These are phyloP conservation scores for Pachycephala philippinensis DNA, from an alignment of 2,113 vertebrate genomes.

Conservation along the genomic window DNA sequence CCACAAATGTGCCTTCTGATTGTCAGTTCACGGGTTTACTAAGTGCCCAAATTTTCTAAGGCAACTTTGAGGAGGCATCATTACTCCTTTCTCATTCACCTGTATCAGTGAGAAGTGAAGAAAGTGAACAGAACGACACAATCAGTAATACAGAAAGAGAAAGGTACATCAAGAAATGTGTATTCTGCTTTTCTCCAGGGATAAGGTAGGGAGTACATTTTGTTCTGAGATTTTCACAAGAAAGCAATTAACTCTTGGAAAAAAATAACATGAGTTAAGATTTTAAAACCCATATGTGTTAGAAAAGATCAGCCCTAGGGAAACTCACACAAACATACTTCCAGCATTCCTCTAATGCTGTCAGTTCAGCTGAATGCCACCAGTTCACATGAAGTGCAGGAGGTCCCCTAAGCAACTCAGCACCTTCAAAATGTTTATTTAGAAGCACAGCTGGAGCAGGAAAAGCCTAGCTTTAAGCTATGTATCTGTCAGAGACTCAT, in stretches of 20 bases:
- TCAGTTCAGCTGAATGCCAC: not conserved
- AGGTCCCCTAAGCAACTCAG: not conserved
- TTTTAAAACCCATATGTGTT: not conserved
- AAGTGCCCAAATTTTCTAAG: not conserved
- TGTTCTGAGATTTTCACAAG: not conserved
- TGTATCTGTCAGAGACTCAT: not conserved
- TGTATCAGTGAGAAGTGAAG: not conserved
- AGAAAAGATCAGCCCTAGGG: not conserved
- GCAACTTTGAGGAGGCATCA: not conserved
- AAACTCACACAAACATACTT: not conserved
- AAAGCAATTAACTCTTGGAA: not conserved
- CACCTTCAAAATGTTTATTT: not conserved
- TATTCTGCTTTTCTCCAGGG: not conserved
- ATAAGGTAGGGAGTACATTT: not conserved
- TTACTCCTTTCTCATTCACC: not conserved
- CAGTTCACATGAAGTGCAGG: not conserved
- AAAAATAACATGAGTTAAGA: not conserved
- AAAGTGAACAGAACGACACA: not conserved
- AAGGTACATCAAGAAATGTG: not conserved
- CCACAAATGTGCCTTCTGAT: not conserved
- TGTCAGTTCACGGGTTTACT: not conserved
- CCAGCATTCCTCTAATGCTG: not conserved
- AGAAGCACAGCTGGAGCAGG: not conserved
- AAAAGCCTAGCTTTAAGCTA: not conserved
- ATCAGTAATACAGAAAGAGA: not conserved